phyloP scores from a whole-genome alignment of 2,797 vertebrate genomes.

The Leuciscus waleckii region DNA sequence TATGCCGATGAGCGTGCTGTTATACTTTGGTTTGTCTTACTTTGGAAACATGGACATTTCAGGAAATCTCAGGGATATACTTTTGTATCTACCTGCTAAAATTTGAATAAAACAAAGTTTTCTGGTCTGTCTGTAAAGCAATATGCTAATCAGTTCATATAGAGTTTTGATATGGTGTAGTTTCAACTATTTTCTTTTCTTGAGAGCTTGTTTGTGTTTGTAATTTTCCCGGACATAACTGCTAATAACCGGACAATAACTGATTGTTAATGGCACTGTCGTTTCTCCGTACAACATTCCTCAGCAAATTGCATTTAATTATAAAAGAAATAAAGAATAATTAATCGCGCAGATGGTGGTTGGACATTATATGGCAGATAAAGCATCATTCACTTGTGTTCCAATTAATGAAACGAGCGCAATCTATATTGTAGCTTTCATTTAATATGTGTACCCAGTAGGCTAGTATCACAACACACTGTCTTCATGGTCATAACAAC shows the following conservation, averaged over 20 bases:
- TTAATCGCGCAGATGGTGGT: conserved; percentile 14
- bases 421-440: neutral
- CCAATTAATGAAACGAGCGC: neutral
- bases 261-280: conserved; percentile 2
- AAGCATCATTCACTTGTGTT: neutral
- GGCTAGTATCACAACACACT: neutral
- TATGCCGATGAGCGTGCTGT: neutral
- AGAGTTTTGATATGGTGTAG: neutral
- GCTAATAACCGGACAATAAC: neutral
- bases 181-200: neutral
- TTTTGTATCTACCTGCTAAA: neutral
- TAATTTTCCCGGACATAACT: conserved; percentile 22
- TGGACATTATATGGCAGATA: conserved; percentile 14
- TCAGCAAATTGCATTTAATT: neutral
- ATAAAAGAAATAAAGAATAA: neutral
- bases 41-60: conserved; percentile 4
- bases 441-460: neutral
- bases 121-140: conserved; percentile 10
- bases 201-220: conserved; percentile 18
- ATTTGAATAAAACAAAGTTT: neutral
- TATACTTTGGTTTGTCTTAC: conserved; percentile 25
- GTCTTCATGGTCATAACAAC: conserved; percentile 6
- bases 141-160: neutral
- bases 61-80: neutral
- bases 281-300: neutral